A percentile compares a stretch with the other conserved stretches of the same genome.
These are phyloP conservation scores for Psylliodes chrysocephalus DNA, from an alignment of 2,888 invertebrate species.

Conservation along the genomic window DNA sequence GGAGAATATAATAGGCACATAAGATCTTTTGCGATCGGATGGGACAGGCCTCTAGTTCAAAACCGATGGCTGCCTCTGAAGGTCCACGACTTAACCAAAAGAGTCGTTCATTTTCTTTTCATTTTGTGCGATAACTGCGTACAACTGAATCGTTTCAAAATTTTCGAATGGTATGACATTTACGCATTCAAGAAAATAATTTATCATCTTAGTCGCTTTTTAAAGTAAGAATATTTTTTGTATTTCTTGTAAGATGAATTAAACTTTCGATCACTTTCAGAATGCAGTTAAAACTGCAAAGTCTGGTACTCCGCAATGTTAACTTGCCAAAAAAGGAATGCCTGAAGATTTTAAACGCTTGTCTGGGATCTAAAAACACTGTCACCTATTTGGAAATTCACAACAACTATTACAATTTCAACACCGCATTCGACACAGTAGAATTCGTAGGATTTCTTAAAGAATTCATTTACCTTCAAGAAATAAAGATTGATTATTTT, in stretches of 20 bases:
- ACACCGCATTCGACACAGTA: conserved; percentile 51
- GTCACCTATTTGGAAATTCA: conserved; percentile 63
- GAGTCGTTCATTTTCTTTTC: conserved; percentile 57
- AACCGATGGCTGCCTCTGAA: conserved; percentile 60
- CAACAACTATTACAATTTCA: conserved; percentile 63
- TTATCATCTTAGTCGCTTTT: conserved; percentile 57
- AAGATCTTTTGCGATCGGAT: conserved; percentile 64
- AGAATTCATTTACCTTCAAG: conserved; percentile 59
- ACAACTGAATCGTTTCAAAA: conserved; percentile 62
- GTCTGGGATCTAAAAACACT: conserved; percentile 57
- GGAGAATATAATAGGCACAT: conserved; percentile 64
- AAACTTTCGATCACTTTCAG: no score
- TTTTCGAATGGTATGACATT: conserved; percentile 66
- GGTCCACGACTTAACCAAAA: conserved; percentile 61
- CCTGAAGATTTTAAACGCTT: conserved; percentile 62
- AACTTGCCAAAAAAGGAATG: conserved; percentile 64
- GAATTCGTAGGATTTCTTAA: conserved; percentile 56
- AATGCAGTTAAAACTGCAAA: conserved; percentile 61
- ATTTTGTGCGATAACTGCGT: conserved; percentile 56
- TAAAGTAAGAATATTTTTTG: conserved; percentile 51
- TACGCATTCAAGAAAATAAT: conserved; percentile 61
- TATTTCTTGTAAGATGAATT: background rate
- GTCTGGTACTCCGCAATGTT: conserved; percentile 63
- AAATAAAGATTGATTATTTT: conserved; percentile 65
- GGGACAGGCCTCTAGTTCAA: conserved; percentile 63